Percentiles rank a stretch among this genome's conserved stretches.
phyloP scores from a whole-genome alignment of 2,797 vertebrate genomes.

The Gila robusta region DNA sequence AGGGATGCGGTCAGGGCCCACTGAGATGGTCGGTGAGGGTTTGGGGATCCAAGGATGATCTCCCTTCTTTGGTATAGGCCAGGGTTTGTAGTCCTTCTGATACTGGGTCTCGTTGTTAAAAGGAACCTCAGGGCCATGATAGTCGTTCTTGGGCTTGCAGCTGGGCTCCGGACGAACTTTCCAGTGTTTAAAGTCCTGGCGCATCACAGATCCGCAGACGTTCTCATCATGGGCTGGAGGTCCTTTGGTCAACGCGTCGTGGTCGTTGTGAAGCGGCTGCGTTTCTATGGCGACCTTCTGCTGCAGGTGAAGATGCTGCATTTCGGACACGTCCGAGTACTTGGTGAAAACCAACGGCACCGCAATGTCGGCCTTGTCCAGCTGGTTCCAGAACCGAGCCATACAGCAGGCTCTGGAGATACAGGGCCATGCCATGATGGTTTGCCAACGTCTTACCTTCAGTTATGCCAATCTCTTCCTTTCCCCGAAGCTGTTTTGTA shows the following conservation, averaged over 20 bases:
- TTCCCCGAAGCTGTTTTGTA: constrained; percentile 12
- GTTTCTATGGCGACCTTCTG: constrained; percentile 86
- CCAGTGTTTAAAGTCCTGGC: constrained; percentile 95
- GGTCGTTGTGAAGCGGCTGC: constrained; percentile 80
- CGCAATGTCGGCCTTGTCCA: constrained; percentile 96
- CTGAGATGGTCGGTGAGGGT: constrained; percentile 70
- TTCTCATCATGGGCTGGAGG: constrained; percentile 70
- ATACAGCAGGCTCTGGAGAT: constrained; percentile 98
- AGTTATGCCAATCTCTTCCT: neutral
- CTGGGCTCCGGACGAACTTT: constrained; percentile 90
- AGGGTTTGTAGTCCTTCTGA: constrained; percentile 96
- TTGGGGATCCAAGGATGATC: constrained; percentile 98
- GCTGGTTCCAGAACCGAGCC: constrained; percentile 97
- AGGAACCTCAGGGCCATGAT: constrained; percentile 90
- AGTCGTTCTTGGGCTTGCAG: constrained; percentile 93
- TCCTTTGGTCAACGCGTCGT: constrained; percentile 28
- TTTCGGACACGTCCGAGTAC: constrained; percentile 91
- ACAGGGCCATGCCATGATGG: constrained; percentile 96
- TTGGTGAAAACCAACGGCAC: constrained; percentile 95
- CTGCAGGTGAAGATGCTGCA: constrained; percentile 81
- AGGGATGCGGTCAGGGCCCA: constrained; percentile 65
- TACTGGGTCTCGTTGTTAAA: constrained; percentile 95
- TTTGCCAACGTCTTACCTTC: constrained; percentile 33
- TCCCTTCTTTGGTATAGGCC: constrained; percentile 90
- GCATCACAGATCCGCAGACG: constrained; percentile 89